Evolutionary conservation across 2,797 vertebrate genomes (phyloP), one percentile per base, ranked within the genome.

Genomic region (Pseudotriccus pelzelni): DNA sequence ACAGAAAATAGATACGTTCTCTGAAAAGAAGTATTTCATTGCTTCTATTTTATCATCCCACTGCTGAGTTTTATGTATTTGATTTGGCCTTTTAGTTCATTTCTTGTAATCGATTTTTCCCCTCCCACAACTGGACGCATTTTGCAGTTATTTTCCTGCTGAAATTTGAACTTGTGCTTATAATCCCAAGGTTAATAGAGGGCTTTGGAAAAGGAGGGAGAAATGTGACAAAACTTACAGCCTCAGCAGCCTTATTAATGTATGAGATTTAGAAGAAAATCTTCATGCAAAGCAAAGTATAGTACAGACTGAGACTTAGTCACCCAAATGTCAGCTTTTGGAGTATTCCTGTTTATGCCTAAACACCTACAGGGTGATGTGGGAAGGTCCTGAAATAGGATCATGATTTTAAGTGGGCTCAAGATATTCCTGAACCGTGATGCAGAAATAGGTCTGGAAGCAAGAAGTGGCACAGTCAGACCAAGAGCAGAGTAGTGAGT

Each of bases 101-200:
- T 49, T 76, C 25, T 66, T 47, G 8, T 82, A 93, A 96, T 84
- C 87, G 28, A 58, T 83, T 95, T 56, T 13, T 2, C 6, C 19
- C n/a, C 22, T 46, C 32, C 46, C 39, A 72, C 32, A 84, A 52
- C 8, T 49, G 68, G 34, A 74, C 75, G 66, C 37, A 60, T 88
- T 63, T 72, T 62, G 24, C 28, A 76, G 72, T 92, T 50, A 79
- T 67, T 72, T 49, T 76, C 59, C 66, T 78, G 24, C 20, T 85
- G 72, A 94, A 90, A 88, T 92, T 67, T 53, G 75, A 88, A 80
- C 44, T 37, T 34, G 47, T 36, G 67, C 59, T 32, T 74, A 56
- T 39, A 95, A 96, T 72, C 73, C 46, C 64, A 72, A 79, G 55
- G 47, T 92, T 96, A 86, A 94, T 18, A 56, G 41, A 91, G 36